Evolutionary conservation across 2,888 invertebrate genomes (phyloP).

Genomic region (Aleiodes leptofemur): DNA sequence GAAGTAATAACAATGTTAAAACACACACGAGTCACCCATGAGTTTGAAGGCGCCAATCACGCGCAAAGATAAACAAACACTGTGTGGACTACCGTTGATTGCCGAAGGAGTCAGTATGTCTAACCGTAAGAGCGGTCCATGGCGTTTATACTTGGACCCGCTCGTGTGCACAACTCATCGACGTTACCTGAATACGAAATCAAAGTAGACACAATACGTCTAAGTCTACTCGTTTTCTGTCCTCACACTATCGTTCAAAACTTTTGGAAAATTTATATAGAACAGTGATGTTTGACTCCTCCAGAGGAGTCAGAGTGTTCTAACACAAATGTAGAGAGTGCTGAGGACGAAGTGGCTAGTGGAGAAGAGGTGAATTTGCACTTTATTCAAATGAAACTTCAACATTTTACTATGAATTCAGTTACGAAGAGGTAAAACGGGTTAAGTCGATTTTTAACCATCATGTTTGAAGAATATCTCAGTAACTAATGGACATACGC

Average conservation of each 20-base stretch:
- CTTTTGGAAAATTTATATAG: conserved; percentile 33
- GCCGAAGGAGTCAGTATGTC: conserved; percentile 63
- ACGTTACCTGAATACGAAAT: conserved; percentile 71
- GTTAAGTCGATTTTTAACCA: too few species aligned
- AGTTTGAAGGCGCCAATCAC: conserved; percentile 71
- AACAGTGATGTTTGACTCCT: conserved; percentile 22
- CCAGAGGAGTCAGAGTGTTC: not conserved
- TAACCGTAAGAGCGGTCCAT: conserved; percentile 49
- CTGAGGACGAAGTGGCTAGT: not conserved
- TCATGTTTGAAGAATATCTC: too few species aligned
- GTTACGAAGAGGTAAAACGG: too few species aligned
- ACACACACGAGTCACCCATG: conserved; percentile 32
- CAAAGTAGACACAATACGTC: conserved; percentile 58
- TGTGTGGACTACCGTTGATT: conserved; percentile 71
- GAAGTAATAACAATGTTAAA: not conserved
- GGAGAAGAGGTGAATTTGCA: not conserved
- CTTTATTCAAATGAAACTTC: not conserved
- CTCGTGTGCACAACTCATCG: conserved; percentile 58
- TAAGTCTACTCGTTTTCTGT: conserved; percentile 10
- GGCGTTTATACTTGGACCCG: conserved; percentile 50
- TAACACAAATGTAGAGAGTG: not conserved
- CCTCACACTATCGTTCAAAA: conserved; percentile 25
- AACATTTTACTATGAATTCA: too few species aligned
- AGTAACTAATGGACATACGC: too few species aligned
- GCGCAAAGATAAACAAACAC: conserved; percentile 72